A percentile compares a stretch with the other conserved stretches of the same genome.
These are phyloP conservation scores for Galaxea fascicularis DNA, from an alignment of 92 coral and sea anemone species.

Conservation along the genomic window DNA sequence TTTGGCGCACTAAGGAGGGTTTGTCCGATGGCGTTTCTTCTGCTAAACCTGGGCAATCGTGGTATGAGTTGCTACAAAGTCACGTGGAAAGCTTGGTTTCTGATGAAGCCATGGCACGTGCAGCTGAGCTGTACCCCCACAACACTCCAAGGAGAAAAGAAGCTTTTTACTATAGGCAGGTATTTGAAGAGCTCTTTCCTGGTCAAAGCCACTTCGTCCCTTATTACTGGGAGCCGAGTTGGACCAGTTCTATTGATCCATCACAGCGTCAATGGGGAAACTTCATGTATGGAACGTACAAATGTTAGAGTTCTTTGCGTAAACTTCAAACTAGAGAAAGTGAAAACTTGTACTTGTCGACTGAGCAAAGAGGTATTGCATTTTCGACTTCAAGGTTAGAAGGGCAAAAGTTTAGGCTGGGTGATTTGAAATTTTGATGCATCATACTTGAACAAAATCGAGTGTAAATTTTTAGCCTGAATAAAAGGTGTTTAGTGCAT, in stretches of 20 bases:
- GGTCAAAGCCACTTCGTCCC: constrained; percentile 4
- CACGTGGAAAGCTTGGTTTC: constrained; percentile 56
- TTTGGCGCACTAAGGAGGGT: constrained; percentile 77
- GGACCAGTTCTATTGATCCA: not conserved
- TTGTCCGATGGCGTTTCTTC: not conserved
- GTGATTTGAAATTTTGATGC: no score
- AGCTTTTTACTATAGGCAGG: constrained; percentile 65
- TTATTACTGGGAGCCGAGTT: not conserved
- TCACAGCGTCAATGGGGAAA: not conserved
- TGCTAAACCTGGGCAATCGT: not conserved
- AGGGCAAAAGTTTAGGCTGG: no score
- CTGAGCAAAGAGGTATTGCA: no score
- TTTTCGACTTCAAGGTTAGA: no score
- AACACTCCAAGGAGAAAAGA: constrained; percentile 76
- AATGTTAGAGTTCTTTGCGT: not conserved
- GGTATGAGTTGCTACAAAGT: not conserved
- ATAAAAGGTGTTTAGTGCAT: no score
- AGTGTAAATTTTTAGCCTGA: no score
- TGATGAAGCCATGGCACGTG: constrained; percentile 69
- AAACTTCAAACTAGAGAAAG: not conserved
- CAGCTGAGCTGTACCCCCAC: constrained; percentile 58
- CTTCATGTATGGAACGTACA: not conserved
- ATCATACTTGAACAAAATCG: no score
- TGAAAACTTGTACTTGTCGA: no score
- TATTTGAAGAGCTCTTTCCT: constrained; percentile 73